A percentile compares a stretch with the other conserved stretches of the same genome.
These are phyloP conservation scores for Drosophila bocki DNA, from an alignment of 1,140 invertebrate genomes.

Conservation along the genomic window DNA sequence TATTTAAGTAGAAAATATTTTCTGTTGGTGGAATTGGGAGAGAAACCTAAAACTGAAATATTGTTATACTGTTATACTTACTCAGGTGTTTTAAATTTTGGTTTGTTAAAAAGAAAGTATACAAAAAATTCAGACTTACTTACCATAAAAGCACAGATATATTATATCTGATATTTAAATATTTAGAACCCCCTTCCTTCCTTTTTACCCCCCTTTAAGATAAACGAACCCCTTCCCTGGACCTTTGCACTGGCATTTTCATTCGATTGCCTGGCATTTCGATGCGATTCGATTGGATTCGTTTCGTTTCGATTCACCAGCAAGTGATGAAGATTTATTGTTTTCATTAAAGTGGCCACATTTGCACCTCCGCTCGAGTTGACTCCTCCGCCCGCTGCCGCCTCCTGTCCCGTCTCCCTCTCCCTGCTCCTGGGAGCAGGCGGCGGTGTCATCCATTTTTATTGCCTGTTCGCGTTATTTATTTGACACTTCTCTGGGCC, in stretches of 20 bases:
- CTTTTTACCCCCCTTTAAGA: no score
- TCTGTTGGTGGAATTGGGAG: no score
- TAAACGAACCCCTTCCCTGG: not conserved
- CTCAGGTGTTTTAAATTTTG: no score
- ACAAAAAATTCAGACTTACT: no score
- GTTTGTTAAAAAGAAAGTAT: no score
- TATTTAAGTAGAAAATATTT: no score
- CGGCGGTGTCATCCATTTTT: conserved; percentile 41
- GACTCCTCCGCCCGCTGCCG: conserved; percentile 21
- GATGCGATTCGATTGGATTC: conserved; percentile 46
- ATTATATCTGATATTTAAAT: not conserved
- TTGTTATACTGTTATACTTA: no score
- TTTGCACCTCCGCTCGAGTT: conserved; percentile 68
- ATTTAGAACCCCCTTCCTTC: not conserved
- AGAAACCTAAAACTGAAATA: no score
- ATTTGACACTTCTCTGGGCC: conserved; percentile 78
- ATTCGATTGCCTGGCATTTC: conserved; percentile 52
- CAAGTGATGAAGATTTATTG: conserved; percentile 78
- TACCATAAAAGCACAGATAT: not conserved
- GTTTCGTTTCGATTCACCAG: conserved; percentile 37
- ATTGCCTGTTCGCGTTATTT: conserved; percentile 74
- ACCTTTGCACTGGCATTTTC: conserved; percentile 38
- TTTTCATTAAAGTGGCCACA: conserved; percentile 77
- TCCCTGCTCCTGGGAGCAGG: not conserved
- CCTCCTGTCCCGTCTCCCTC: not conserved